These are phyloP conservation scores for Andrena chrysosceles DNA, from an alignment of 2,888 invertebrate species.

Conservation along the genomic window DNA sequence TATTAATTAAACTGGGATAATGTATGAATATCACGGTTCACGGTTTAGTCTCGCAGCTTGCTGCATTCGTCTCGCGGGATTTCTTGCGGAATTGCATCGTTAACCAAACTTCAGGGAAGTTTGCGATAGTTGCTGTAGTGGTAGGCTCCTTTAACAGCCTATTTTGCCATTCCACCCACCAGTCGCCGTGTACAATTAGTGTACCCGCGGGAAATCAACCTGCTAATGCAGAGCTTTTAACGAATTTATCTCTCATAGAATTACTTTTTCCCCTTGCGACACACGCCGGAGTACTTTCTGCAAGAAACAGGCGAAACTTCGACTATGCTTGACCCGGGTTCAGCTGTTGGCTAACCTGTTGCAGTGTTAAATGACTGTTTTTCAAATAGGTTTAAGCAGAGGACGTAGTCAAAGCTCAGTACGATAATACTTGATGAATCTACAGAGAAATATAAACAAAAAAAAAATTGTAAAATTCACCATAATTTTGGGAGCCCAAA, in stretches of 20 bases:
- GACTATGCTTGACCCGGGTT: not conserved
- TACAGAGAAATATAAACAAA: not conserved
- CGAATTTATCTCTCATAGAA: slow-evolving; percentile 29
- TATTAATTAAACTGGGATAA: slow-evolving; percentile 32
- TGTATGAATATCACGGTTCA: slow-evolving; percentile 22
- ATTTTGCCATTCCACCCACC: slow-evolving; percentile 13
- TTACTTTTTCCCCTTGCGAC: not conserved
- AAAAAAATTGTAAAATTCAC: not conserved
- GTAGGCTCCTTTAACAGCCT: slow-evolving; percentile 30
- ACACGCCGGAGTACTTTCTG: not conserved
- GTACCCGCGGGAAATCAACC: slow-evolving; percentile 52
- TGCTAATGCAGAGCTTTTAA: slow-evolving; percentile 28
- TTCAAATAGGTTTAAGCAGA: not conserved
- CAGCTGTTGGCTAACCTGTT: not conserved
- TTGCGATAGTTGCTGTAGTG: slow-evolving; percentile 19
- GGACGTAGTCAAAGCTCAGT: not conserved
- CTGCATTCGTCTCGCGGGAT: slow-evolving; percentile 4
- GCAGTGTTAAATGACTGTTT: not conserved
- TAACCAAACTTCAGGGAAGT: slow-evolving; percentile 46
- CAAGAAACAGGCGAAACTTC: not conserved
- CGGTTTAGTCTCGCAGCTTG: slow-evolving; percentile 36
- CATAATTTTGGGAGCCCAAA: not conserved
- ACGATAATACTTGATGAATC: not conserved
- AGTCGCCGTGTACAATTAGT: slow-evolving; percentile 37
- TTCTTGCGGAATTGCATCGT: slow-evolving; percentile 36